A percentile compares a stretch with the other conserved stretches of the same genome.
Evolutionary conservation across 2,113 vertebrate genomes (phyloP).

Genomic region (Peromyscus californicus): DNA sequence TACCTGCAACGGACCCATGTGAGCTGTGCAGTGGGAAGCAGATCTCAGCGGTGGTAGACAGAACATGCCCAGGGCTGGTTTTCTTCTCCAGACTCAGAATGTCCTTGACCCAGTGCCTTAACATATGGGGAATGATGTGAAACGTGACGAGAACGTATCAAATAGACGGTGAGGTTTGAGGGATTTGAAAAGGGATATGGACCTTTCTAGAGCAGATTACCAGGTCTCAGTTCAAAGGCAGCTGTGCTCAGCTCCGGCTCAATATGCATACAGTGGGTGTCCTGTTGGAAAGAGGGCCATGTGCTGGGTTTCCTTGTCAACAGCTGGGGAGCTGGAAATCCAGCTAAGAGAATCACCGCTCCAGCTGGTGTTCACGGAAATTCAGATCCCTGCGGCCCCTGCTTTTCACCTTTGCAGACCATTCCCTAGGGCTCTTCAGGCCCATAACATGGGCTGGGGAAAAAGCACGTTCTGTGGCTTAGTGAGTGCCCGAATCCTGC

Average conservation of each 20-base stretch:
- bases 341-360: background rate
- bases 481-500: background rate
- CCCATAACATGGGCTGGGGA: background rate
- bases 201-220: slow-evolving; percentile 46
- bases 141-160: slow-evolving; percentile 57
- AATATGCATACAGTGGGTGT: background rate
- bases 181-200: slow-evolving; percentile 70
- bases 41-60: background rate
- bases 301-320: background rate
- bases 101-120: slow-evolving; percentile 47
- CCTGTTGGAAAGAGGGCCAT: background rate
- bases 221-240: slow-evolving; percentile 61
- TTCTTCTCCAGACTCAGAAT: background rate
- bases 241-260: slow-evolving; percentile 55
- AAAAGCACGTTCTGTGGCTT: background rate
- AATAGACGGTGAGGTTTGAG: background rate
- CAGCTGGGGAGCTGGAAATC: slow-evolving; percentile 18
- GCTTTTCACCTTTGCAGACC: background rate
- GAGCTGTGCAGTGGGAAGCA: background rate
- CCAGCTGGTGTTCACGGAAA: background rate
- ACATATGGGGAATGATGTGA: slow-evolving; percentile 48
- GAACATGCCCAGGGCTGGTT: background rate
- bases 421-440: background rate
- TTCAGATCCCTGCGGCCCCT: background rate
- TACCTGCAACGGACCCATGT: background rate